Base-by-base conservation (phyloP, 1,140 invertebrate species). In the Drosophila serrata region DNA sequence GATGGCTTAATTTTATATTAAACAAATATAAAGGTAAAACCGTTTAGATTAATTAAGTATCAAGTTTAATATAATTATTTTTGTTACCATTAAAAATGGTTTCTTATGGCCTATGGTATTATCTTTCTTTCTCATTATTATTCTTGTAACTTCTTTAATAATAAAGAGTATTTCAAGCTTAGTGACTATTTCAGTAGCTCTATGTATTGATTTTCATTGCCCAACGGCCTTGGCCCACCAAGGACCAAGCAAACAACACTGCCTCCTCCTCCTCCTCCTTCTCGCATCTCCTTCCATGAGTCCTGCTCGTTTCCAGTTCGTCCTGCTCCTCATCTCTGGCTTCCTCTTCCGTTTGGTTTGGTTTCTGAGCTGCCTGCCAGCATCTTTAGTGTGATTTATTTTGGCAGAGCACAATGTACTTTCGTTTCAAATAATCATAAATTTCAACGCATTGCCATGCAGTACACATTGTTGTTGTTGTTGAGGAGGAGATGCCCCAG, bases 381-480 rank as follows among this genome's bases (percentile, higher is more conserved):
- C 84, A 72, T 81, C 77, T 88, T 88, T 80, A 80, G 80, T 90
- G 84, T 90, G 85, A 90, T 90, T 90, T 90, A 90, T 90, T 90
- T 90, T 60, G 85, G 81, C 69, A 85, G 62, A 77, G 74, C 78
- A 85, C 81, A 85, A 85, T 90, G 85, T 90, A 90, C 85, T 90
- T 90, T 90, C 78, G 64, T 85, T 81, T 85, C 85, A 90, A 90
- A 90, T 90, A 90, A 90, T 90, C 85, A 90, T 90, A 90, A 85
- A 90, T 90, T 90, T 90, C 85, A 81, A 90, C 85, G 78, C 78
- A 88, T 64, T 68, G 72, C 64, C 72, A 60, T 58, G 63, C 72
- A 72, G 55, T 46, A 65, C 74, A 61, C 68, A 70, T 87, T 77
- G 72, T 62, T 80, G 45, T 76, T 51, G 27, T 2, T 68, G 53